These are phyloP conservation scores for Perdita meconis DNA, from an alignment of 2,888 invertebrate species.

Conservation along the genomic window DNA sequence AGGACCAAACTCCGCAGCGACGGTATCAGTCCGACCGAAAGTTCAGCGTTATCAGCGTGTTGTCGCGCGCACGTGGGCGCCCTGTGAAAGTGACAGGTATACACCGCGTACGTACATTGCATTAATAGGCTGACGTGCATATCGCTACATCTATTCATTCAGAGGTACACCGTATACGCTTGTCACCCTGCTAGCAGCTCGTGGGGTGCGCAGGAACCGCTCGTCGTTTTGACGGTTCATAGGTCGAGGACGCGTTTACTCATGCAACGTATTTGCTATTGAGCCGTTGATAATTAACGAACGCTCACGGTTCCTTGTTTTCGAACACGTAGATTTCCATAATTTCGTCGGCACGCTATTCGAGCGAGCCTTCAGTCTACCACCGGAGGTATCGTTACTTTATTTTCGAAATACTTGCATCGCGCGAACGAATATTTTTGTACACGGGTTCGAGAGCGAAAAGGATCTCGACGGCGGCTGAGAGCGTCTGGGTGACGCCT, in stretches of 20 bases:
- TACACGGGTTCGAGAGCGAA: not conserved
- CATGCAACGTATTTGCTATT: not conserved
- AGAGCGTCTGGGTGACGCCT: slow-evolving; percentile 2
- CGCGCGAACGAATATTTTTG: not conserved
- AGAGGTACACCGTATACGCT: slow-evolving; percentile 6
- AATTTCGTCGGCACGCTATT: too few relatives aligned
- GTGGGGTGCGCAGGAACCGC: slow-evolving; percentile 8
- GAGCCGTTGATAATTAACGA: slow-evolving; percentile 36
- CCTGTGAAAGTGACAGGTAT: not conserved
- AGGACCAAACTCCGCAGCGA: too few relatives aligned
- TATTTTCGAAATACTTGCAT: not conserved
- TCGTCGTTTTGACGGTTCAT: slow-evolving; percentile 24
- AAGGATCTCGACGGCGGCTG: not conserved
- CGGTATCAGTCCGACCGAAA: slow-evolving; percentile 25
- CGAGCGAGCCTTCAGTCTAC: too few relatives aligned
- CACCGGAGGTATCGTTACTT: not conserved
- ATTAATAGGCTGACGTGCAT: slow-evolving; percentile 31
- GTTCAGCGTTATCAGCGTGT: slow-evolving; percentile 7
- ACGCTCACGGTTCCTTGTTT: too few relatives aligned
- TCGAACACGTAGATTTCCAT: too few relatives aligned
- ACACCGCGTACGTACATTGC: slow-evolving; percentile 10
- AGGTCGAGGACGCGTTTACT: not conserved
- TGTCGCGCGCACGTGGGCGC: slow-evolving; percentile 5
- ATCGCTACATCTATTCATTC: slow-evolving; percentile 42
- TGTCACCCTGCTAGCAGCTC: slow-evolving; percentile 25